These are phyloP conservation scores for Macrophya annulata DNA, from an alignment of 2,888 invertebrate species.

Conservation along the genomic window DNA sequence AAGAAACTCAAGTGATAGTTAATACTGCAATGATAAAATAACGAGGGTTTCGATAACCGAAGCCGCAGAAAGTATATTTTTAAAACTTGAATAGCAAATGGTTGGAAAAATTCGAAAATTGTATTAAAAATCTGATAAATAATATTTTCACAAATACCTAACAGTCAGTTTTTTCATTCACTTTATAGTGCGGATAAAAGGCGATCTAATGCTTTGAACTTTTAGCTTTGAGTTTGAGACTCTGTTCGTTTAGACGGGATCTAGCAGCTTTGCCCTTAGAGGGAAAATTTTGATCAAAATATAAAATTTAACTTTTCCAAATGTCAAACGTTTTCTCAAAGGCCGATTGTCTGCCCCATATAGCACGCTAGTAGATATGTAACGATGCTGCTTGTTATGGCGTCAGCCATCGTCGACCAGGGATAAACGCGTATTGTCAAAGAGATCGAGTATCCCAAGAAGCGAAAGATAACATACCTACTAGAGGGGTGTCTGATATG, in stretches of 20 bases:
- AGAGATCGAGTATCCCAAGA: slow-evolving; percentile 31
- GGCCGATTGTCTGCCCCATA: slow-evolving; percentile 17
- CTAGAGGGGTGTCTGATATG: neutral
- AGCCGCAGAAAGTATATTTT: neutral
- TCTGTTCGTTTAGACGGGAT: neutral
- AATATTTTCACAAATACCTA: neutral
- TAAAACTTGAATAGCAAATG: neutral
- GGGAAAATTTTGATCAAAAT: neutral
- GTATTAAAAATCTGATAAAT: neutral
- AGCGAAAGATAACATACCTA: slow-evolving; percentile 9
- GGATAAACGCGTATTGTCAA: slow-evolving; percentile 1
- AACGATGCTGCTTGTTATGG: slow-evolving; percentile 21
- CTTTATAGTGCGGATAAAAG: neutral
- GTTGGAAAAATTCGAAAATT: neutral
- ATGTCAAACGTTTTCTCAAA: neutral
- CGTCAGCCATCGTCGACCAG: neutral
- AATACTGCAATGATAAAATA: neutral
- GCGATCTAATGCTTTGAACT: neutral
- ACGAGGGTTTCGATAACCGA: neutral
- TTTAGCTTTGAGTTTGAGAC: neutral
- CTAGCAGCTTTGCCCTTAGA: neutral
- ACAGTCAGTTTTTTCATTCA: neutral
- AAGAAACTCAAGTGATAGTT: neutral
- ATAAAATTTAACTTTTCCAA: neutral
- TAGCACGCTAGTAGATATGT: neutral